Evolutionary conservation across 1,140 invertebrate genomes (phyloP), one percentile per base, ranked within the genome.

Genomic region (Belonocnema kinseyi): DNA sequence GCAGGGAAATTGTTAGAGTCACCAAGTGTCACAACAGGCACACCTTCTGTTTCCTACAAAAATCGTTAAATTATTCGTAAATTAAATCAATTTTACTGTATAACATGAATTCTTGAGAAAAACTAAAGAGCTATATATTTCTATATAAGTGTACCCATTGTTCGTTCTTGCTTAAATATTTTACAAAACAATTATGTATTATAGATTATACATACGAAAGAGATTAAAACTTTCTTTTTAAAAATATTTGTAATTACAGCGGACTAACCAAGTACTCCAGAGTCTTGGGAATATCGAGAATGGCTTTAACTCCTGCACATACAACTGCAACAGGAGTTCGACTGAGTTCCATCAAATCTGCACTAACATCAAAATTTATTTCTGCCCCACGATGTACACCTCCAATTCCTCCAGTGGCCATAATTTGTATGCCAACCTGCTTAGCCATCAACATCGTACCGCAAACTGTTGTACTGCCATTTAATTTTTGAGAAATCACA

Each of bases 401-500:
- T 26, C 99, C 99, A 77, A 95, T 93, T 26, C 94, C 95, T 74
- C 96, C 96, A 71, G 99, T 99, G 10, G 97, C 98, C 93, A 99
- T 99, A 58, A 99, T 92, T n/a, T 94, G 92, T 85, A 99, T 98
- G 11, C 95, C 96, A 50, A 95, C 94, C 80, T 93, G 90, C 56
- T 97, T 92, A 3, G 98, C 96, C 14, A 96, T 92, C 13, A 98
- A 92, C 92, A 99, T 96, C 6, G 99, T 99, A 7, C 95, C 97
- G 8, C 98, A 96, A 1, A 99, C 98, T 0, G 99, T 99, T 0
- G 98, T 99, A 3, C 98, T 98, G 11, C 98, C 99, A 92, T 95
- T 95, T 50, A 95, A 85, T 76, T 93, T 91, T 88, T 94, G 91
- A n/a, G 95, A 94, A 12, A 97, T 79, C 26, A 95, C 94, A 83